Conservation (phyloP, 2,888 invertebrate genomes). For the Hermaeophaga mercurialis region DNA sequence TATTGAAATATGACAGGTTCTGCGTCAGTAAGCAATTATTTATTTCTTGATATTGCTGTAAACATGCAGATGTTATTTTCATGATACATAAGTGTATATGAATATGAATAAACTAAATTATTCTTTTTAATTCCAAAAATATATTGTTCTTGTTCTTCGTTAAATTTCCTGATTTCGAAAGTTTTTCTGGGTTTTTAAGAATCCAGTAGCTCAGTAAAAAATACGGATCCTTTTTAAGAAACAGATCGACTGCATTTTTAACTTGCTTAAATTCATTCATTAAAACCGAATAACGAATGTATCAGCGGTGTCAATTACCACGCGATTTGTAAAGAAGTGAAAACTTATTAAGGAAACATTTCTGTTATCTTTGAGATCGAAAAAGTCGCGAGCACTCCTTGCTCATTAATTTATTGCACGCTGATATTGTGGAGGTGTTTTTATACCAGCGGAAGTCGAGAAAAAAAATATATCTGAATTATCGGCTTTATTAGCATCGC, state of each 20-base stretch:
- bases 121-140: too few species aligned
- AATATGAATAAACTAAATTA: too few species aligned
- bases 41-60: background rate
- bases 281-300: slow-evolving; percentile 3
- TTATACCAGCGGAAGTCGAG: slow-evolving; percentile 14
- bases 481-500: slow-evolving; percentile 18
- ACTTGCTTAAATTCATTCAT: background rate
- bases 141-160: too few species aligned
- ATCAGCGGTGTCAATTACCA: slow-evolving; percentile 12
- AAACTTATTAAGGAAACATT: slow-evolving; percentile 24
- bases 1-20: slow-evolving; percentile 9
- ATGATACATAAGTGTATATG: too few species aligned
- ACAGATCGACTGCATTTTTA: too few species aligned
- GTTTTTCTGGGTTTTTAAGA: too few species aligned
- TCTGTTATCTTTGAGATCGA: slow-evolving; percentile 20
- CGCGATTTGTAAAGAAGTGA: slow-evolving; percentile 12
- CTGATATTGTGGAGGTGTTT: slow-evolving; percentile 19
- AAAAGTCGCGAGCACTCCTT: slow-evolving; percentile 23
- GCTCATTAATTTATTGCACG: slow-evolving; percentile 15
- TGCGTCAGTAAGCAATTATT: slow-evolving; percentile 5
- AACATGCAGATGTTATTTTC: too few species aligned
- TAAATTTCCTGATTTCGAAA: too few species aligned
- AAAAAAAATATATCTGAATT: slow-evolving; percentile 11
- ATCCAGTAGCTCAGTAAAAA: too few species aligned
- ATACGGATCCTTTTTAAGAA: too few species aligned